Conservation (phyloP, 2,113 vertebrate species). For the Melanerpes formicivorus region DNA sequence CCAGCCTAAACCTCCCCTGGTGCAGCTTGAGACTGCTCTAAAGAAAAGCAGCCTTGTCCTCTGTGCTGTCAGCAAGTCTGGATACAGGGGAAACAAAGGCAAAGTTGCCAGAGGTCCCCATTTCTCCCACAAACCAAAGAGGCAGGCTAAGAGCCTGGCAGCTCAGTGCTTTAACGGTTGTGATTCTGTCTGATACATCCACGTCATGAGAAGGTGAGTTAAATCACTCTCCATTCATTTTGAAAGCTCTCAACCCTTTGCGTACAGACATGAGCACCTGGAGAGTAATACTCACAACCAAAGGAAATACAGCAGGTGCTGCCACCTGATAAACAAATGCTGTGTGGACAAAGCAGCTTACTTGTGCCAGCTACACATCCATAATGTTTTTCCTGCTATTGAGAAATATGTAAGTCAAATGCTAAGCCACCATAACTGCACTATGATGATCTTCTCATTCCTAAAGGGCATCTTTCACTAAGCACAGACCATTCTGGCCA, state of each 20-base stretch:
- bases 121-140: neutral
- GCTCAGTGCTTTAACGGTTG: neutral
- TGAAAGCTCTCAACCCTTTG: neutral
- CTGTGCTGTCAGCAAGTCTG: neutral
- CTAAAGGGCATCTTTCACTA: neutral
- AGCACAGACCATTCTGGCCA: neutral
- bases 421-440: neutral
- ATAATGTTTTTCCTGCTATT: neutral
- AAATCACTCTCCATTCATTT: neutral
- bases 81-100: neutral
- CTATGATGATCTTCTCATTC: neutral
- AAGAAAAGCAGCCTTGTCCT: neutral
- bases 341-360: neutral
- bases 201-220: neutral
- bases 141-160: neutral
- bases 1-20: too few relatives aligned
- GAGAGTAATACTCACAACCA: neutral
- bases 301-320: neutral
- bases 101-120: neutral
- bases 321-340: neutral
- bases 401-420: neutral
- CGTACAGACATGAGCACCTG: neutral
- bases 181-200: neutral
- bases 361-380: neutral
- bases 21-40: too few relatives aligned